Percentiles rank a stretch among this genome's conserved stretches.
phyloP scores from a whole-genome alignment of 2,797 vertebrate species.

The Neosilurus mollespiculum region DNA sequence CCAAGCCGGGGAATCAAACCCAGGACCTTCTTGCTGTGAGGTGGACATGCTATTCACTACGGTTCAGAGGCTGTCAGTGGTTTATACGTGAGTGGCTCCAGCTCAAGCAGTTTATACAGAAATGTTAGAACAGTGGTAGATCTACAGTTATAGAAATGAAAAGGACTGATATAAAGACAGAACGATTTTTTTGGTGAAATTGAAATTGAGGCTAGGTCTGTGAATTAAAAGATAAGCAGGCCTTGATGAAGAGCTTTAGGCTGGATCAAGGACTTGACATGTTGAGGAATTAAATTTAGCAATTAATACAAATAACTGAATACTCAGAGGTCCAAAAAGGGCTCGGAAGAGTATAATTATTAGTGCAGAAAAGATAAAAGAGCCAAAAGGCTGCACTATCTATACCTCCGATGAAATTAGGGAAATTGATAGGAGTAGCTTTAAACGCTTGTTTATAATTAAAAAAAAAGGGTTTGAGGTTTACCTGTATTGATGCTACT shows the following conservation, averaged over 20 bases:
- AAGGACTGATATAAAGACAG: not conserved
- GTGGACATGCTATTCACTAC: too few species aligned
- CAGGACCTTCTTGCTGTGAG: too few species aligned
- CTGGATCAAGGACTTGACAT: not conserved
- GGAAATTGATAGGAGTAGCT: not conserved
- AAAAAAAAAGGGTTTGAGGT: not conserved
- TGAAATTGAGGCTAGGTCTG: not conserved
- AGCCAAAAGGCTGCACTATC: not conserved
- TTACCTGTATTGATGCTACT: not conserved
- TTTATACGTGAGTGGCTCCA: not conserved
- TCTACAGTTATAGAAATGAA: not conserved
- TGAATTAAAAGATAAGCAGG: constrained; percentile 1
- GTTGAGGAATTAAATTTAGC: not conserved
- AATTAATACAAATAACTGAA: not conserved
- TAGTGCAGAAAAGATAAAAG: not conserved
- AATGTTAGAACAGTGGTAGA: not conserved
- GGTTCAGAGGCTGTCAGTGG: not conserved
- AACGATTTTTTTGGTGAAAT: not conserved
- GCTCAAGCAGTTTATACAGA: not conserved
- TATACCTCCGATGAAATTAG: not conserved
- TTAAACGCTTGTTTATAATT: not conserved
- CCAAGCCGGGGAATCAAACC: too few species aligned
- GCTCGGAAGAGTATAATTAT: not conserved
- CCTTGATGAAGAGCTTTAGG: not conserved
- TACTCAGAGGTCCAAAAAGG: not conserved